Evolutionary conservation across 2,113 vertebrate genomes (phyloP), one percentile per base, ranked within the genome.

Genomic region (Elanoides forficatus): DNA sequence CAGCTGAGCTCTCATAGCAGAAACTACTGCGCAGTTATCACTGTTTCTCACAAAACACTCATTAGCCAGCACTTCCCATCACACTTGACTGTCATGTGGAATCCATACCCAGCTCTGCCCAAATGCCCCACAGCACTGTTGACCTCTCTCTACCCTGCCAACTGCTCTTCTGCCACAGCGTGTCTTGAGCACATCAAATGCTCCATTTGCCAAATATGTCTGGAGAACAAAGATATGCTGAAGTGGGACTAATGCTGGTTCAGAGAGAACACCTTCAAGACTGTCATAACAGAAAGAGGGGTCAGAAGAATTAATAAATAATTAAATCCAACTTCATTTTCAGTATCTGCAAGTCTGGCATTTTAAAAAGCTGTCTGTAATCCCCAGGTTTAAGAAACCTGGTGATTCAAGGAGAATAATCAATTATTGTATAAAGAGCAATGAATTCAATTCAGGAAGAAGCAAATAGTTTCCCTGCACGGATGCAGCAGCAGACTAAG

Each of bases 41-140:
- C n/a, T 12, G 34, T 9, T 82, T 30, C 52, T 63, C 38, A 30
- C 55, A 71, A 40, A 50, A 58, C 1, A 1, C 30, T 11, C 0
- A 0, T 43, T 9, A 65, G 34, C 9, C 50, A 75, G 71, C 50
- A 34, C 32, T 40, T 70, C 21, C 58, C 83, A 30, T 29, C 1
- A 5, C 45, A 34, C 34, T 15, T 14, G 52, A 15, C 43, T 29
- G 79, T 50, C 73, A 82, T 0, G 0, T 25, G 42, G 56, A 59
- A 52, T 7, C 43, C 15, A 6, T 23, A 3, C 7, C 3, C 2
- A 30, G 66, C 55, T 43, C 32, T 72, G 60, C 52, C 36, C 70
- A 59, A 55, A n/a, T 0, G 0, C 40, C 62, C 34, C 0, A 3
- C 45, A 22, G 84, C 45, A 1, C 45, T 2, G 8, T n/a, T 34